These are phyloP conservation scores for Montipora capitata DNA, from an alignment of 92 coral and sea anemone species.

Conservation along the genomic window DNA sequence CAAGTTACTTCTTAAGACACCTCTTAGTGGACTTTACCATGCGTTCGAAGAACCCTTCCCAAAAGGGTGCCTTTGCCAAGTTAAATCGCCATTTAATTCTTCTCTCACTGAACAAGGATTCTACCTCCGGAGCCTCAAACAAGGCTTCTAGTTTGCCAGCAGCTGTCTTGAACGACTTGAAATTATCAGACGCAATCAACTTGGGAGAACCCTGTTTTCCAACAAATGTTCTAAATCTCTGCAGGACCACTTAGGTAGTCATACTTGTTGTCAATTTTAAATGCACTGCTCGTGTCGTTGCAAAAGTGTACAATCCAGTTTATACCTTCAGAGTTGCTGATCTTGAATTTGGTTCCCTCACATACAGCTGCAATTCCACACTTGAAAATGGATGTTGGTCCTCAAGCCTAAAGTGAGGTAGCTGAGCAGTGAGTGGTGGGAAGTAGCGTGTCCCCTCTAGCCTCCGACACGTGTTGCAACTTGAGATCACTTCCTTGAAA, in stretches of 20 bases:
- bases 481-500: neutral
- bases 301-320: neutral
- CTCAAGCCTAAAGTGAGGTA: neutral
- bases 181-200: neutral
- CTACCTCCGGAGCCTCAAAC: neutral
- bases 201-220: neutral
- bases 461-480: neutral
- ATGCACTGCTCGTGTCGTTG: too few relatives aligned
- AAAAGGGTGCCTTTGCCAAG: neutral
- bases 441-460: neutral
- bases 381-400: neutral
- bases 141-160: neutral
- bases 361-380: neutral
- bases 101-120: too few relatives aligned
- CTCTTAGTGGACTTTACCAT: neutral
- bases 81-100: neutral
- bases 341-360: neutral
- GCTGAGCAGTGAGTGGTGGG: neutral
- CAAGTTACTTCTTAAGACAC: neutral
- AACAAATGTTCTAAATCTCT: neutral
- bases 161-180: neutral
- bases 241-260: neutral
- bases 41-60: neutral
- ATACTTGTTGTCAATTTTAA: too few relatives aligned
- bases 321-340: neutral